These are phyloP conservation scores for Oreocharis arfaki DNA, from an alignment of 2,113 vertebrate species.

Conservation along the genomic window DNA sequence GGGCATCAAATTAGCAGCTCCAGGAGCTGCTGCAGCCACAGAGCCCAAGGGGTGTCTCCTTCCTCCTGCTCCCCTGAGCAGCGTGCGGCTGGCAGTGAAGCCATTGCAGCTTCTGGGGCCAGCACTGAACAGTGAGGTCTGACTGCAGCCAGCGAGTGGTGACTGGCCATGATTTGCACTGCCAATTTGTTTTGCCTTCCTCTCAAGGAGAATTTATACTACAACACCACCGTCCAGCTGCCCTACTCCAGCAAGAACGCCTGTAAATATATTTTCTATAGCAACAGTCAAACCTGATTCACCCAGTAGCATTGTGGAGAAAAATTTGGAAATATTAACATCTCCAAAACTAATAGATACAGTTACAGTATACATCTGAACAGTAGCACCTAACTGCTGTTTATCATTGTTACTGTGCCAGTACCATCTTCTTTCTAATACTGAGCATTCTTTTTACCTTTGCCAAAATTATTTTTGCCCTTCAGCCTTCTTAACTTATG, in stretches of 20 bases:
- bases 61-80: neutral
- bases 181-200: neutral
- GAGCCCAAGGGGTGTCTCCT: neutral
- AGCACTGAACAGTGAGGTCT: neutral
- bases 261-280: neutral
- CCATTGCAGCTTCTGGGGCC: neutral
- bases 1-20: slow-evolving; percentile 42
- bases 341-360: neutral
- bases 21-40: neutral
- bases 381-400: neutral
- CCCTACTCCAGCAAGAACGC: neutral
- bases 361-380: too few relatives aligned
- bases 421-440: neutral
- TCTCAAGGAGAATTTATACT: neutral
- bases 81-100: fast-evolving
- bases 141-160: neutral
- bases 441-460: neutral
- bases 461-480: neutral
- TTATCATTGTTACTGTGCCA: neutral
- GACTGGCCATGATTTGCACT: neutral
- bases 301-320: neutral
- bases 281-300: neutral
- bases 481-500: neutral
- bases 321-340: neutral
- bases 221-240: neutral